Evolutionary conservation across 2,888 invertebrate genomes (phyloP), one percentile per base, ranked within the genome.

Genomic region (Chydorus sphaericus): DNA sequence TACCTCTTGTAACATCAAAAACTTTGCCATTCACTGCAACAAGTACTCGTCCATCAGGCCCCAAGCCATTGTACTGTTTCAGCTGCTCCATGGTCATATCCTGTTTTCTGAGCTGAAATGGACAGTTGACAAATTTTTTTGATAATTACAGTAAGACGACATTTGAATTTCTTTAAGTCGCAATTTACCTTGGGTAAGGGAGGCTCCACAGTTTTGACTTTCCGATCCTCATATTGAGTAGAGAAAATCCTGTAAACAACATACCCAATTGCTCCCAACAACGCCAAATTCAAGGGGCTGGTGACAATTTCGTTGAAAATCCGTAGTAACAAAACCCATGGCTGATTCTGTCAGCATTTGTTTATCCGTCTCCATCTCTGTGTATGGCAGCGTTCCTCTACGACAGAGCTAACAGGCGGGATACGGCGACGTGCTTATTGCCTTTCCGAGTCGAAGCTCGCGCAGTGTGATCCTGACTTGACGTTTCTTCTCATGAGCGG

Each of bases 21-120:
- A 97, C 85, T 74, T 82, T 90, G 28, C 93, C 91, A 70, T 94
- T 93, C 54, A 96, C 88, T 8, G 90, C 94, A 44, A 97, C 80
- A 61, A 94, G 75, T 59, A 96, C 83, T 62, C 94, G 75, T 28
- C 90, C 91, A 66, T 93, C 92, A 30, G 81, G 74, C 66, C 83
- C 85, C 56, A 73, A 84, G 5, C 96, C 96, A 69, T 94, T 87
- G 69, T 81, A 94, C 62, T 82, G 78, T 62, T 80, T 80, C 61
- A 97, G 73, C 70, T 97, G 92, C 63, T 85, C 79, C 39, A 89
- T 75, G 3, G 88, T 90, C 75, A 96, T 90, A 69, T 97, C 96
- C 65, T 81, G 80, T 62, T 75, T 75, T 63, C 89, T 82, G 8
- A 57, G 48, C 48, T 44, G 36, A n/a, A 33, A 23, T 30, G 29